Percentiles rank a stretch among this genome's conserved stretches.
These are phyloP conservation scores for Zalophus californianus DNA, from an alignment of 2,797 vertebrate genomes.

Conservation along the genomic window DNA sequence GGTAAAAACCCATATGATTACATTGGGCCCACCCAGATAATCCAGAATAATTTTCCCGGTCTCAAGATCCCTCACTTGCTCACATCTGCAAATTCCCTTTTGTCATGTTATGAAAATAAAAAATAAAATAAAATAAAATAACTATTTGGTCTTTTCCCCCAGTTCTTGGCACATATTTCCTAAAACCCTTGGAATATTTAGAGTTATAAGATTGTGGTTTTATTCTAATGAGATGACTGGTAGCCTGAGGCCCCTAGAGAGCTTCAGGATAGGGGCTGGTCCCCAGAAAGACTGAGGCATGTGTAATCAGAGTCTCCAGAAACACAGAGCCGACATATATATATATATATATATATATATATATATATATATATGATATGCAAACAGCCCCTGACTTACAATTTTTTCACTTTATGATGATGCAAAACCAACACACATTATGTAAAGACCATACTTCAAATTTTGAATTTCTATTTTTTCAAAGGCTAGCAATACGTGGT, in stretches of 20 bases:
- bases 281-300: neutral
- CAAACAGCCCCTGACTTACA: neutral
- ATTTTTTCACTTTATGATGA: neutral
- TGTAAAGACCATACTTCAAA: neutral
- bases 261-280: neutral
- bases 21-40: neutral
- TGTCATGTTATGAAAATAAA: neutral
- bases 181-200: neutral
- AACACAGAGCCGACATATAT: neutral
- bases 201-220: neutral
- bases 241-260: neutral
- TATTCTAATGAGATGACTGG: neutral
- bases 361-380: neutral
- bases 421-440: neutral
- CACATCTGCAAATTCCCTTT: neutral
- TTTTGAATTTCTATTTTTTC: neutral
- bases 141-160: neutral
- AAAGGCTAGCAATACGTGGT: neutral
- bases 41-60: neutral
- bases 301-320: neutral
- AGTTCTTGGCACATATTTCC: neutral
- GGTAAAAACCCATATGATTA: neutral
- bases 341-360: neutral
- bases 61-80: neutral
- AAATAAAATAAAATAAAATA: neutral